These are phyloP conservation scores for Corvus moneduloides DNA, from an alignment of 2,113 vertebrate genomes.

Conservation along the genomic window DNA sequence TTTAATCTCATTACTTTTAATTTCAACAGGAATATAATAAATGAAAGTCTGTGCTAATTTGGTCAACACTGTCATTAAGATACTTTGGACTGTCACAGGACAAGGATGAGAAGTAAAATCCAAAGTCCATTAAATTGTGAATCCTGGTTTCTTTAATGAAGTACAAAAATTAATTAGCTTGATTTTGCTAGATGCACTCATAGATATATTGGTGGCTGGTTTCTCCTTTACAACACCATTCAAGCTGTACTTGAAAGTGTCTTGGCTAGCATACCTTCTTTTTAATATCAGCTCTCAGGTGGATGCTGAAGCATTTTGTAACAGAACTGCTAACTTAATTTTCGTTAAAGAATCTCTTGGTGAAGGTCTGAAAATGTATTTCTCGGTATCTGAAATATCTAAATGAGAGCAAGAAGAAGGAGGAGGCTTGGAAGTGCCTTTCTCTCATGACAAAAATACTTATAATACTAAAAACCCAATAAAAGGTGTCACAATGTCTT, in stretches of 20 bases:
- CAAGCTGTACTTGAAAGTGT: background rate
- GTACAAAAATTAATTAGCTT: conserved; percentile 2
- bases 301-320: background rate
- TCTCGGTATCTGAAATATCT: background rate
- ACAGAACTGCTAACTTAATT: background rate
- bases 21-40: background rate
- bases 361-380: background rate
- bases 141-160: background rate
- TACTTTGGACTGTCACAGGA: background rate
- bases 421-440: background rate
- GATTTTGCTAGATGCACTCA: background rate
- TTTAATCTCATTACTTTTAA: background rate
- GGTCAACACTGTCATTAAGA: background rate
- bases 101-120: background rate
- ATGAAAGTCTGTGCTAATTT: background rate
- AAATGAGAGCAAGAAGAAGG: background rate
- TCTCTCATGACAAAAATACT: background rate
- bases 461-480: background rate
- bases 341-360: background rate
- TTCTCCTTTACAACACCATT: background rate
- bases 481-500: background rate
- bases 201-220: background rate
- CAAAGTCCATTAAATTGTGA: background rate
- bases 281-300: background rate
- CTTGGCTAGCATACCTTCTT: background rate